Evolutionary conservation across 2,113 vertebrate genomes (phyloP).

Genomic region (Cochlearius cochlearius): DNA sequence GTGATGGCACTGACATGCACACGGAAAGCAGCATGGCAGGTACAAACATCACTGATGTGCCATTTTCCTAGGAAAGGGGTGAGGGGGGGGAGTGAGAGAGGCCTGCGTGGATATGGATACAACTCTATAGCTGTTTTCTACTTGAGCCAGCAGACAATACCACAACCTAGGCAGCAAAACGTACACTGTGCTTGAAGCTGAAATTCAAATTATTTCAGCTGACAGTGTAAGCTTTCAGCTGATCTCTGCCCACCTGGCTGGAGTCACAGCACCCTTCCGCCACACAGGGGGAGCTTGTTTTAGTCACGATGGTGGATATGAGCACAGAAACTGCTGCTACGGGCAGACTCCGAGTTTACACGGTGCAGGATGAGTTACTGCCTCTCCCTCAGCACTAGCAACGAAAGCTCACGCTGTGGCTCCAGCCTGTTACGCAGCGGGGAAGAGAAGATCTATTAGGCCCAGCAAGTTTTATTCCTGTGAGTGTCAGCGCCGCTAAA

Average conservation of each 20-base stretch:
- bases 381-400: background rate
- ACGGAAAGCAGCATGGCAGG: background rate
- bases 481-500: background rate
- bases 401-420: background rate
- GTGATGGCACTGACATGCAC: background rate
- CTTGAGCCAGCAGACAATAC: background rate
- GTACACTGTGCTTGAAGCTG: background rate
- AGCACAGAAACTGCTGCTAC: background rate
- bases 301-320: background rate
- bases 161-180: background rate
- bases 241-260: background rate
- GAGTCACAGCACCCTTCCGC: background rate
- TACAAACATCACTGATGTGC: background rate
- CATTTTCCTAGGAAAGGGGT: background rate
- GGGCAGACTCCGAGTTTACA: background rate
- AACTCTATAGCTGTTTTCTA: background rate
- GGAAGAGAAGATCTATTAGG: background rate
- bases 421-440: rapidly evolving
- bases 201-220: background rate
- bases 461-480: background rate
- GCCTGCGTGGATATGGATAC: background rate
- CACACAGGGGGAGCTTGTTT: background rate
- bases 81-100: background rate
- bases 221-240: background rate
- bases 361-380: background rate